Percentiles rank a stretch among this genome's conserved stretches.
These are phyloP conservation scores for Neotoxoptera formosana DNA, from an alignment of 1,140 invertebrate species.

Conservation along the genomic window DNA sequence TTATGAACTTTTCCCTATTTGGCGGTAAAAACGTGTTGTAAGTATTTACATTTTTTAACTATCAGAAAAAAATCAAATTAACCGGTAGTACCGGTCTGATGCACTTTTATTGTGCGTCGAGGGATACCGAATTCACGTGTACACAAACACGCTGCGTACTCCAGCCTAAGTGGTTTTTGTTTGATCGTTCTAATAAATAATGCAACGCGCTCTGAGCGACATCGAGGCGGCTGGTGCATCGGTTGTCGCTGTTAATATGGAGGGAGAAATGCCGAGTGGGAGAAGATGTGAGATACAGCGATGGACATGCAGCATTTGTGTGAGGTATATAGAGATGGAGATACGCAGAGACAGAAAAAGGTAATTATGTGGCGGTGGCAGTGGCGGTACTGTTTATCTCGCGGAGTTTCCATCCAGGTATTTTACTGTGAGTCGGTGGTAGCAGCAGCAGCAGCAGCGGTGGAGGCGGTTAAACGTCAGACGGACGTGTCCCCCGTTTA, in stretches of 20 bases:
- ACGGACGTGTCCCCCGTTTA: neutral
- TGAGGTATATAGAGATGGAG: neutral
- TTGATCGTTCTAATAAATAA: constrained; percentile 1
- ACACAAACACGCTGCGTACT: neutral
- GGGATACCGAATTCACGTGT: neutral
- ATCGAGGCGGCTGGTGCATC: neutral
- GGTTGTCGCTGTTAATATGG: neutral
- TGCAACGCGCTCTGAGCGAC: neutral
- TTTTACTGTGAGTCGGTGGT: neutral
- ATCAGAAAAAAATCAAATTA: neutral
- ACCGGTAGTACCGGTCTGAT: neutral
- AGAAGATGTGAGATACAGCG: neutral
- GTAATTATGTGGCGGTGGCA: no score
- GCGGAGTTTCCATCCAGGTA: neutral
- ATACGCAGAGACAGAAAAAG: neutral
- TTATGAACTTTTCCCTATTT: neutral
- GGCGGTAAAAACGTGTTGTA: neutral
- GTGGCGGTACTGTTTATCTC: neutral
- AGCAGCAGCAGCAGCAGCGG: neutral
- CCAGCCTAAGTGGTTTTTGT: neutral
- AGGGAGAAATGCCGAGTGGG: neutral
- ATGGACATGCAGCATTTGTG: neutral
- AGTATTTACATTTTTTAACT: neutral
- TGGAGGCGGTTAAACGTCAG: neutral
- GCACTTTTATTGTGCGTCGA: neutral